Conservation (phyloP, 2,888 invertebrate genomes). For the Macrosiphum euphorbiae region DNA sequence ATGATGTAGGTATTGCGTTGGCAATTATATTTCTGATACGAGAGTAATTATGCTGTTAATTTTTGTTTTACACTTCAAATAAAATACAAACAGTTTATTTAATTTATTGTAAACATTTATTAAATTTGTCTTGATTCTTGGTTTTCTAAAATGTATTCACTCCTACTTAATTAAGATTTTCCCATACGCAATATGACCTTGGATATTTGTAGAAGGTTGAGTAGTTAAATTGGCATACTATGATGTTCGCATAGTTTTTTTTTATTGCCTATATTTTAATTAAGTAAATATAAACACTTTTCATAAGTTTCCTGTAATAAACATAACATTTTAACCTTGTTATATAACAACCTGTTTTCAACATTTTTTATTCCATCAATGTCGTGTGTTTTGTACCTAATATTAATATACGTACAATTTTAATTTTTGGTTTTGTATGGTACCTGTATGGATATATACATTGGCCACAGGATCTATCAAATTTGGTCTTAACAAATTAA, state of each 20-base stretch:
- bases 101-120: neutral
- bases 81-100: neutral
- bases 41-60: neutral
- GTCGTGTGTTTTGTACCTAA: neutral
- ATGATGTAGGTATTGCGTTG: neutral
- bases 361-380: neutral
- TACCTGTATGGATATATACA: neutral
- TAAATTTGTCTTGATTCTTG: neutral
- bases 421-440: neutral
- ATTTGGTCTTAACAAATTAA: neutral
- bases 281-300: neutral
- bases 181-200: neutral
- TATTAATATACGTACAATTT: neutral
- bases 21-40: neutral
- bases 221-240: neutral
- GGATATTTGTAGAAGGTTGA: neutral
- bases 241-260: neutral
- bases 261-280: constrained; percentile 29
- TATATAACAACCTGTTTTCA: neutral
- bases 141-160: neutral
- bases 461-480: neutral
- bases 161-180: neutral
- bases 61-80: neutral
- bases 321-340: constrained; percentile 3
- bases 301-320: constrained; percentile 27